Percentiles rank a stretch among this genome's conserved stretches.
Conservation (phyloP, 2,888 invertebrate genomes). For the Andricus curvator region DNA sequence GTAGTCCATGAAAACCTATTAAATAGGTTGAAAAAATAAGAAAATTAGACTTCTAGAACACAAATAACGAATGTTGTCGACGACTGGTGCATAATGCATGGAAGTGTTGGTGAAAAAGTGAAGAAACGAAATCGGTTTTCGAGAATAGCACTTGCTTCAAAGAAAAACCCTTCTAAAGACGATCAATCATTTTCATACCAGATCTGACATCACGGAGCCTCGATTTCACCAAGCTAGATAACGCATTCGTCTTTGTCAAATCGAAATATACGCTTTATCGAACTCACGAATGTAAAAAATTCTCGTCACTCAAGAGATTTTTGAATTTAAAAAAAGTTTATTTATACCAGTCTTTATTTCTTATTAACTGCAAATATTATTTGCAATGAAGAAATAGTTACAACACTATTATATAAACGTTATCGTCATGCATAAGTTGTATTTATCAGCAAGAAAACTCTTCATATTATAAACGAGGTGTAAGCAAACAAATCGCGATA, state of each 20-base stretch:
- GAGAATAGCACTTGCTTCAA: slow-evolving; percentile 8
- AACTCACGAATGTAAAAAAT: background rate
- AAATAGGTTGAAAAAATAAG: background rate
- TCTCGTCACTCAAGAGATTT: background rate
- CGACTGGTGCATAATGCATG: background rate
- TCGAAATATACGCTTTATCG: background rate
- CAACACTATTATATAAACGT: too few relatives aligned
- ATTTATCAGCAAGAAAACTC: too few relatives aligned
- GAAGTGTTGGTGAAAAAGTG: background rate
- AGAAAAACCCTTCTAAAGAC: slow-evolving; percentile 43
- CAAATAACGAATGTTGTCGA: background rate
- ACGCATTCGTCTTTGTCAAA: slow-evolving; percentile 52
- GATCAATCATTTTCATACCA: slow-evolving; percentile 57
- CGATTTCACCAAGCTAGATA: slow-evolving; percentile 56
- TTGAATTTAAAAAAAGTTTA: background rate
- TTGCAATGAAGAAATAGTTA: too few relatives aligned
- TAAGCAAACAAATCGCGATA: too few relatives aligned
- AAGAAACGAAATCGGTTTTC: slow-evolving; percentile 11
- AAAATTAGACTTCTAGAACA: background rate
- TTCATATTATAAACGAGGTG: too few relatives aligned
- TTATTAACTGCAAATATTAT: too few relatives aligned
- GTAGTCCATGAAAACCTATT: background rate
- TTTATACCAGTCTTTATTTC: background rate
- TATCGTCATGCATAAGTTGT: too few relatives aligned
- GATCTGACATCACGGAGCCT: slow-evolving; percentile 51